These are phyloP conservation scores for Esox masquinongy DNA, from an alignment of 2,797 vertebrate species.

Conservation along the genomic window DNA sequence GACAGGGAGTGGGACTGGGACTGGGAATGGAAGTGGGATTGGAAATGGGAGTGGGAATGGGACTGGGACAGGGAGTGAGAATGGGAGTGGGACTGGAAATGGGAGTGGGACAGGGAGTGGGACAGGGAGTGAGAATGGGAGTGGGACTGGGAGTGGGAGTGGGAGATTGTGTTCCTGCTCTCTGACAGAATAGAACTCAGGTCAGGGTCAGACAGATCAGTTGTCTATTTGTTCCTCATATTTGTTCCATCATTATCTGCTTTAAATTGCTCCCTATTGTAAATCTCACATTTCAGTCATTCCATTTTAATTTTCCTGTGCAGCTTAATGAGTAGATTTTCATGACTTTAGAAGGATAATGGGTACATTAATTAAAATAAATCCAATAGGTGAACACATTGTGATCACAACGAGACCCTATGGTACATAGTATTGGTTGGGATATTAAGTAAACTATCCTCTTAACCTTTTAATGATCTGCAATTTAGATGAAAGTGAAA, in stretches of 20 bases:
- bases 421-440: background rate
- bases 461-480: background rate
- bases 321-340: too few species aligned
- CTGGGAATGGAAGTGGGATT: background rate
- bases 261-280: background rate
- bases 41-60: background rate
- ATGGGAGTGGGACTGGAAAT: background rate
- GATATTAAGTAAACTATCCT: background rate
- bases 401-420: background rate
- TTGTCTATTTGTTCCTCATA: background rate
- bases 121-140: background rate
- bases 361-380: background rate
- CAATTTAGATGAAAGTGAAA: background rate
- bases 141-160: background rate
- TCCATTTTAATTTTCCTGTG: background rate
- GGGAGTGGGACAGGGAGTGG: constrained; percentile 8
- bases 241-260: background rate
- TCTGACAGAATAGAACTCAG: constrained; percentile 3
- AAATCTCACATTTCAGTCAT: too few species aligned
- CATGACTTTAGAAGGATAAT: background rate
- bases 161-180: constrained; percentile 4
- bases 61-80: background rate
- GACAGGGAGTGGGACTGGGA: too few species aligned
- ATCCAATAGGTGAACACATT: background rate
- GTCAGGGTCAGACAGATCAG: constrained; percentile 8